Conservation (phyloP, 1,140 invertebrate genomes). For the Trachymyrmex septentrionalis region DNA sequence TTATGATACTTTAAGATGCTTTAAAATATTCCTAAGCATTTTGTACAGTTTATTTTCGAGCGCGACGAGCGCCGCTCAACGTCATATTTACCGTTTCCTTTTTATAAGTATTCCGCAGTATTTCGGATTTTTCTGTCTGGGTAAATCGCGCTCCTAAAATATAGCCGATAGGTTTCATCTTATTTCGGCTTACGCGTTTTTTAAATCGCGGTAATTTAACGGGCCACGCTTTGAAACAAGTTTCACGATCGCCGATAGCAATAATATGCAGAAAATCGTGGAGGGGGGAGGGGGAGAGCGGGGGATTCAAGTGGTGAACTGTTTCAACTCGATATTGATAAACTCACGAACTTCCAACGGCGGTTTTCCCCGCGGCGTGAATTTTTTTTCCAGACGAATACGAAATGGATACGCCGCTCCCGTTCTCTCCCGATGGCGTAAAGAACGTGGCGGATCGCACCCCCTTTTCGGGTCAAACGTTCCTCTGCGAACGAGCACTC, state of each 20-base stretch:
- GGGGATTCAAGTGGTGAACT: constrained; percentile 17
- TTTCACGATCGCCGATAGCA: constrained; percentile 46
- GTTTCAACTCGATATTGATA: constrained; percentile 63
- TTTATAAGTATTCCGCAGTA: too few species aligned
- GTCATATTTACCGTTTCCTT: neutral
- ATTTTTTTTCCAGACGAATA: constrained; percentile 56
- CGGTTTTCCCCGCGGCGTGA: constrained; percentile 13
- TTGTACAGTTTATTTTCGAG: constrained; percentile 42
- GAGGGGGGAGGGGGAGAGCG: too few species aligned
- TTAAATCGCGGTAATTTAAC: constrained; percentile 44
- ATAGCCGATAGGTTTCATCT: neutral
- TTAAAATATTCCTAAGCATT: constrained; percentile 22
- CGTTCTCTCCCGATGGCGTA: constrained; percentile 48
- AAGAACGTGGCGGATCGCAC: constrained; percentile 63
- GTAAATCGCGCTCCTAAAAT: constrained; percentile 14
- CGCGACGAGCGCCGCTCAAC: neutral
- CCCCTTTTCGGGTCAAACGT: constrained; percentile 74
- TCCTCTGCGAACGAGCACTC: constrained; percentile 64
- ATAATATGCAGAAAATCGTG: constrained; percentile 32
- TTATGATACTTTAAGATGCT: constrained; percentile 19
- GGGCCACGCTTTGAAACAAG: constrained; percentile 27
- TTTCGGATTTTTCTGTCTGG: neutral
- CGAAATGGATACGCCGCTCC: constrained; percentile 68
- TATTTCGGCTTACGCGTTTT: neutral
- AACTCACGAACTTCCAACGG: constrained; percentile 46